These are phyloP conservation scores for Zaprionus kolodkinae DNA, from an alignment of 1,140 invertebrate genomes.

Conservation along the genomic window DNA sequence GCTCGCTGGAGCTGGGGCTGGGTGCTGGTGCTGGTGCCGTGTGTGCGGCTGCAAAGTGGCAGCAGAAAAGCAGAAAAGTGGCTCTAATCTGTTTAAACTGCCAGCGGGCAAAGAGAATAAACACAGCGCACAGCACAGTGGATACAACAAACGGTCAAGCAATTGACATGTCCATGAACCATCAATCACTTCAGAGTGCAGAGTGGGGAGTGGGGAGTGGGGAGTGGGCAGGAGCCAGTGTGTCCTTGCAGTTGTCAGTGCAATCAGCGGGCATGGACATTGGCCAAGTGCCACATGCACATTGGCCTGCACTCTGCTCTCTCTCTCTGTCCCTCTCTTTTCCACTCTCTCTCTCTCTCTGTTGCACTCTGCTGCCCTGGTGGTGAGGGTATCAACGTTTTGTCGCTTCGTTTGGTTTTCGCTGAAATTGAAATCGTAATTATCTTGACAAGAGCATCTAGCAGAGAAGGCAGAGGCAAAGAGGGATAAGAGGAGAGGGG, in stretches of 20 bases:
- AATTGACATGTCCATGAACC: constrained; percentile 78
- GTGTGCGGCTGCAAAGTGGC: constrained; percentile 8
- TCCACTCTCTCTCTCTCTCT: not conserved
- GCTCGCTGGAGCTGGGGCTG: not conserved
- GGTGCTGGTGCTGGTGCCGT: not conserved
- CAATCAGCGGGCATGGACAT: constrained; percentile 52
- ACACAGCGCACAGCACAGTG: constrained; percentile 8
- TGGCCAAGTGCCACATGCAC: constrained; percentile 18
- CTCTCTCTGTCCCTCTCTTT: too few relatives aligned
- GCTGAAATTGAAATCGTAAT: constrained; percentile 9
- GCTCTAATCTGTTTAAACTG: constrained; percentile 82
- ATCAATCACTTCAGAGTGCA: constrained; percentile 70
- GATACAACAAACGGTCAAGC: constrained; percentile 55
- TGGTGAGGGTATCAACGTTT: not conserved
- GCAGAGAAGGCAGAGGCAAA: not conserved
- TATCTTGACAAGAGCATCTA: constrained; percentile 1
- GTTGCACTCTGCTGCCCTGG: not conserved
- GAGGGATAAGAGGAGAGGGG: not conserved
- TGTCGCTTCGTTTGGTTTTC: constrained; percentile 4
- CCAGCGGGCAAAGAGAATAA: constrained; percentile 38
- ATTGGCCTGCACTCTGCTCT: not conserved
- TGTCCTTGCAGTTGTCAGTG: constrained; percentile 60
- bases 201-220: not conserved
- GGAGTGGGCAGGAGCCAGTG: not conserved
- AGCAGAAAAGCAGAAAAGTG: constrained; percentile 72